Evolutionary conservation across 2,888 invertebrate species (phyloP), one percentile per base, ranked within the genome.

Genomic region (Trissonchulus latispiculum): DNA sequence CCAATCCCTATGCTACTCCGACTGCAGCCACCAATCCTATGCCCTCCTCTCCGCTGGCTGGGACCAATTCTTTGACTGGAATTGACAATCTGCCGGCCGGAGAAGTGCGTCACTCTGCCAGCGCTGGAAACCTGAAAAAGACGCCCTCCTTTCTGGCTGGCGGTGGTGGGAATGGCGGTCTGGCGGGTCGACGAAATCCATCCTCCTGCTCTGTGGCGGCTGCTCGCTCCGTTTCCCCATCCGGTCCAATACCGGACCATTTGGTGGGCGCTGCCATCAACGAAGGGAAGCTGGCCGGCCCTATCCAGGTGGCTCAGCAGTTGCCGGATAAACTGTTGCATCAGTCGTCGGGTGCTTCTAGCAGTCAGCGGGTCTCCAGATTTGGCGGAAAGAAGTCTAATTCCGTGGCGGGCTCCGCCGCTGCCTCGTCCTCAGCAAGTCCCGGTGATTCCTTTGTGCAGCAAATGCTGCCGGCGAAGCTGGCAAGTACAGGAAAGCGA

Each of bases 211-310:
- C 48, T 8, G 48, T 15, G 8, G 48, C 48, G 8, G 48, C 8
- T 8, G 23, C 8, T 48, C 48, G 48, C 8, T 48, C 48, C 48
- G 48, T 48, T 23, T 15, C 8, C 48, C 48, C 48, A 15, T 48
- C 48, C 8, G 23, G 8, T 23, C 8, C 8, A 8, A 48, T 68
- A n/a, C 69, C 69, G 3, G n/a, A 33, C 15, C 69, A 68, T 33
- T n/a, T 68, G 28, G 69, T 36, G 3, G 69, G 69, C 69, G 69
- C 69, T 33, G 69, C 69, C 28, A 36, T 68, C n/a, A 68, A 68
- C 69, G 69, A 68, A 33, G 69, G 36, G n/a, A 68, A 68, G 35
- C 8, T 33, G 8, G 69, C 66, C 8, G n/a, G n/a, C n/a, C n/a
- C n/a, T n/a, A 28, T 33, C 32, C 31, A 64, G 66, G 31, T 64